These are phyloP conservation scores for Netelia melanura DNA, from an alignment of 2,888 invertebrate genomes.

Conservation along the genomic window DNA sequence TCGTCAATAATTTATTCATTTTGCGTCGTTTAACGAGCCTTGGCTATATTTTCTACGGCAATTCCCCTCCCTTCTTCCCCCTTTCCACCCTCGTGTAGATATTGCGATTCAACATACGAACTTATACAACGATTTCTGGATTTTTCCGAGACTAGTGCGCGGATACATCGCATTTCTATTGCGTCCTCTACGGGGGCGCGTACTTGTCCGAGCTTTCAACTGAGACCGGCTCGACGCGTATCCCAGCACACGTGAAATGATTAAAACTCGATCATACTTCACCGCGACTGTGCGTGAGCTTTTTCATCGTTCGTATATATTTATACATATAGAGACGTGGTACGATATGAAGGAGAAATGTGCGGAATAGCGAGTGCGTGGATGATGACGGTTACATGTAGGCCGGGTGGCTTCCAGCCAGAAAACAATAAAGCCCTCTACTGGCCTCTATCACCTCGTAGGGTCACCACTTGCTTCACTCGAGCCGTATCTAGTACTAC, in stretches of 20 bases:
- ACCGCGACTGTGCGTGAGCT: constrained; percentile 33
- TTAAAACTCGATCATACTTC: constrained; percentile 79
- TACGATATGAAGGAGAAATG: constrained; percentile 31
- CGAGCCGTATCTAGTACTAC: constrained; percentile 70
- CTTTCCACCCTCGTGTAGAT: constrained; percentile 65
- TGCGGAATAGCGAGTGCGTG: constrained; percentile 42
- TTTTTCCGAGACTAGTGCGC: constrained; percentile 22
- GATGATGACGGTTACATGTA: constrained; percentile 68
- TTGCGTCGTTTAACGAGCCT: constrained; percentile 1
- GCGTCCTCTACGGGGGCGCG: constrained; percentile 14
- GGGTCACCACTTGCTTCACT: constrained; percentile 78
- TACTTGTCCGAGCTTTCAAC: constrained; percentile 46
- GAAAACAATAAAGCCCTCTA: constrained; percentile 80
- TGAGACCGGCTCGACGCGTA: constrained; percentile 55
- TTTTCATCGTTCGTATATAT: constrained; percentile 44
- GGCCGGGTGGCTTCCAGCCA: constrained; percentile 77
- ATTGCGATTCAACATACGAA: constrained; percentile 72
- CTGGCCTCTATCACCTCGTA: constrained; percentile 72
- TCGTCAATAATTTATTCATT: constrained; percentile 77
- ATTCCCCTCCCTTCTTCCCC: neutral
- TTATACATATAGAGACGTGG: constrained; percentile 29
- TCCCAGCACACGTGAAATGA: constrained; percentile 75
- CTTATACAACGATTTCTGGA: constrained; percentile 69
- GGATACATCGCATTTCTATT: constrained; percentile 58
- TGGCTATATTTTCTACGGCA: neutral